Conservation (phyloP, 37 sponge, comb jelly and placozoan genomes). For the Ianthella basta region DNA sequence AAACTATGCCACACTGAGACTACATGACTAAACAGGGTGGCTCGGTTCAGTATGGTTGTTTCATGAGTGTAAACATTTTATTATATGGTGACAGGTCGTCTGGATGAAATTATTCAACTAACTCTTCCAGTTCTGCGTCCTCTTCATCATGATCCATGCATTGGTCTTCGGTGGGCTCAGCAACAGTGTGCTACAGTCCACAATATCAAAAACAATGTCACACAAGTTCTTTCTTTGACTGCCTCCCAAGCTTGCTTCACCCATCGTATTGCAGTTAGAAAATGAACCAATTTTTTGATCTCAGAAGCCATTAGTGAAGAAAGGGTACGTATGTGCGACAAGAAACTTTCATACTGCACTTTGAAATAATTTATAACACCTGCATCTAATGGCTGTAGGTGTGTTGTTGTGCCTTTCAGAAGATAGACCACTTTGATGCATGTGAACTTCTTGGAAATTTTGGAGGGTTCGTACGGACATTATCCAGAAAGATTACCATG, state of each 20-base stretch:
- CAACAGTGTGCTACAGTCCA: constrained; percentile 10
- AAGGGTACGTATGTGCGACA: neutral
- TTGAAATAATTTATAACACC: constrained; percentile 31
- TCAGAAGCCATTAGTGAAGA: constrained; percentile 31
- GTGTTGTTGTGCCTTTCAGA: constrained; percentile 28
- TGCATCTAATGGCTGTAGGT: constrained; percentile 5
- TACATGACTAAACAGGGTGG: too few relatives aligned
- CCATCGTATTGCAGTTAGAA: constrained; percentile 43
- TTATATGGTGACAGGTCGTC: too few relatives aligned
- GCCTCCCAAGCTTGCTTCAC: constrained; percentile 35
- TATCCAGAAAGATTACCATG: constrained; percentile 30
- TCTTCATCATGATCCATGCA: neutral
- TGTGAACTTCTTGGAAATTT: constrained; percentile 25
- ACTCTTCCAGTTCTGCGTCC: constrained; percentile 26
- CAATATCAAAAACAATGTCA: constrained; percentile 31
- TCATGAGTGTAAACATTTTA: too few relatives aligned
- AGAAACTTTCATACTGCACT: constrained; percentile 32
- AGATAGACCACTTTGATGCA: constrained; percentile 25
- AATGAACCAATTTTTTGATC: constrained; percentile 19
- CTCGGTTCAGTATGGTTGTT: too few relatives aligned
- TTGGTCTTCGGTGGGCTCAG: constrained; percentile 19
- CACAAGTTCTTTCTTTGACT: constrained; percentile 19
- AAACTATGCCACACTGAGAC: too few relatives aligned
- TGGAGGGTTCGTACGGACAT: constrained; percentile 18
- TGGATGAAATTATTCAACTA: constrained; percentile 24